Conservation (phyloP, 1,140 invertebrate species). For the Mamestra configurata region DNA sequence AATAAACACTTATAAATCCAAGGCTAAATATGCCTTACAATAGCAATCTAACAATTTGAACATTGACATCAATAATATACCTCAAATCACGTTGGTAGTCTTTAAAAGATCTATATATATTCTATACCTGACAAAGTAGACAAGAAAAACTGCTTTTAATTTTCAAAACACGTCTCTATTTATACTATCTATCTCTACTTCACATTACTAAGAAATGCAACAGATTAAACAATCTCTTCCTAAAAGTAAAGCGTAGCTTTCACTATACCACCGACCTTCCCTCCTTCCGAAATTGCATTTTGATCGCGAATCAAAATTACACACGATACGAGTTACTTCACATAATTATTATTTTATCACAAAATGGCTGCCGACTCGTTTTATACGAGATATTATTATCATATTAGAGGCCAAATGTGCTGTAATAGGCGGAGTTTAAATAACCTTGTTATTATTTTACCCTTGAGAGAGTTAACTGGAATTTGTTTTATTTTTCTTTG, state of each 20-base stretch:
- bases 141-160: too few relatives aligned
- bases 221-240: too few relatives aligned
- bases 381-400: conserved; percentile 31
- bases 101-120: too few relatives aligned
- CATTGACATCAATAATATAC: too few relatives aligned
- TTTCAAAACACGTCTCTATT: too few relatives aligned
- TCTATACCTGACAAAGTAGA: too few relatives aligned
- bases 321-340: conserved; percentile 4
- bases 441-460: not conserved
- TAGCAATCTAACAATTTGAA: too few relatives aligned
- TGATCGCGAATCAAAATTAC: conserved; percentile 44
- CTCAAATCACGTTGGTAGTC: too few relatives aligned
- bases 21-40: too few relatives aligned
- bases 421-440: conserved; percentile 10
- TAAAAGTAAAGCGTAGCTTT: not conserved
- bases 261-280: not conserved
- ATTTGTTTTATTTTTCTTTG: too few relatives aligned
- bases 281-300: not conserved
- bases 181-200: too few relatives aligned
- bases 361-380: conserved; percentile 18
- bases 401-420: conserved; percentile 36
- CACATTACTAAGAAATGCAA: not conserved
- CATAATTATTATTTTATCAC: conserved; percentile 49
- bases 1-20: too few relatives aligned
- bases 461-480: not conserved